Conservation (phyloP, 2,113 vertebrate species). For the Pontoporia blainvillei region DNA sequence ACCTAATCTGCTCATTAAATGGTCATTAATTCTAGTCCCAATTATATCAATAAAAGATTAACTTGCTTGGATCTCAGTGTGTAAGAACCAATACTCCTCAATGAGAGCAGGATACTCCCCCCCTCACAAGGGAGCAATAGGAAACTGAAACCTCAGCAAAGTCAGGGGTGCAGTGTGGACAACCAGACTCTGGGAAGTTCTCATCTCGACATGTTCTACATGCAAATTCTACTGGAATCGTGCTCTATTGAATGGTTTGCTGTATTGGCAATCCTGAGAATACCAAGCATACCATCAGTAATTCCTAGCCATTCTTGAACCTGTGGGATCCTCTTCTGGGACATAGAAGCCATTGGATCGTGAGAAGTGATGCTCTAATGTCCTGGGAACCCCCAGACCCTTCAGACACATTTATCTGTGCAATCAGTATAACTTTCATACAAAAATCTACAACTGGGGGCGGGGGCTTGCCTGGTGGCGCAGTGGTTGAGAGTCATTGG, state of each 20-base stretch:
- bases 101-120: neutral
- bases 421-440: fast-evolving
- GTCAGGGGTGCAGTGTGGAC: fast-evolving
- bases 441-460: neutral
- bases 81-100: too few relatives aligned
- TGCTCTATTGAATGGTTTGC: too few relatives aligned
- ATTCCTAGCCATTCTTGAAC: neutral
- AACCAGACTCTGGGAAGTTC: neutral
- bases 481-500: too few relatives aligned
- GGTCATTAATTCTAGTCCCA: neutral
- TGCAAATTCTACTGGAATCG: neutral
- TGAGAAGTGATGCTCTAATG: neutral
- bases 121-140: neutral
- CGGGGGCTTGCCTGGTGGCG: too few relatives aligned
- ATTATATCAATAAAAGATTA: neutral
- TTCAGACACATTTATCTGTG: neutral
- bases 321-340: neutral
- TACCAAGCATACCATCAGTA: neutral
- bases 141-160: neutral
- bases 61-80: neutral
- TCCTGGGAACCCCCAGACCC: neutral
- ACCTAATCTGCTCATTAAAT: neutral
- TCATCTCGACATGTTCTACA: fast-evolving
- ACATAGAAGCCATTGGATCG: neutral
- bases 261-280: neutral